Evolutionary conservation across 2,113 vertebrate genomes (phyloP), one percentile per base, ranked within the genome.

Genomic region (Labrus mixtus): DNA sequence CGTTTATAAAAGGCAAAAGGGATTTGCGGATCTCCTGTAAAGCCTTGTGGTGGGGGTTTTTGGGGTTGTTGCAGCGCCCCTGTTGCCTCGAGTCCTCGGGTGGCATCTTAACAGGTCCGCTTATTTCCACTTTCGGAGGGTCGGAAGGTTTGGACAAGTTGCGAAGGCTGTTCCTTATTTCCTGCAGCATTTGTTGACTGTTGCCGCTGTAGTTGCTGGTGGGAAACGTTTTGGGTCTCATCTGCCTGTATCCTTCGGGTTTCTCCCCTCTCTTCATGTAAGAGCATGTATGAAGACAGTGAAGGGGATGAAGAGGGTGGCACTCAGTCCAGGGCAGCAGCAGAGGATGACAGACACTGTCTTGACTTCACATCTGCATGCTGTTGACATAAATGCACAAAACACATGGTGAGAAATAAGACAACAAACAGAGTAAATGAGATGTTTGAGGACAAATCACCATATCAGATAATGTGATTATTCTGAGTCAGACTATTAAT

Each of bases 161-260:
- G 62, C 97, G 95, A 82, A 99, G 94, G 81, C 97, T 99, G 87
- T 99, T 97, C 25, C 98, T 89, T 88, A 99, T 99, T 93, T 99
- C 98, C 91, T 98, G 97, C 89, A 99, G 93, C 98, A 99, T 99
- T 62, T 98, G 97, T 75, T 96, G 95, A 85, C 97, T 99, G 91
- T 96, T 99, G 94, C 96, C 97, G 83, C 95, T 95, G 91, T 96
- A 96, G 87, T 95, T 98, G 93, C 96, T 97, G 84, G 96, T 94
- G 78, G 98, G 98, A 91, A 99, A 99, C 46, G 97, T 99, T 94
- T 99, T 99, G 91, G 97, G 98, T 95, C 98, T 96, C 97, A 98
- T 99, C 80, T 98, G 98, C 94, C 97, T 95, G 94, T 97, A 95
- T 93, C 97, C 96, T 93, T 99, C 98, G 91, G 97, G 96, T 90